Evolutionary conservation across 2,797 vertebrate genomes (phyloP).

Genomic region (Crenuchus spilurus): DNA sequence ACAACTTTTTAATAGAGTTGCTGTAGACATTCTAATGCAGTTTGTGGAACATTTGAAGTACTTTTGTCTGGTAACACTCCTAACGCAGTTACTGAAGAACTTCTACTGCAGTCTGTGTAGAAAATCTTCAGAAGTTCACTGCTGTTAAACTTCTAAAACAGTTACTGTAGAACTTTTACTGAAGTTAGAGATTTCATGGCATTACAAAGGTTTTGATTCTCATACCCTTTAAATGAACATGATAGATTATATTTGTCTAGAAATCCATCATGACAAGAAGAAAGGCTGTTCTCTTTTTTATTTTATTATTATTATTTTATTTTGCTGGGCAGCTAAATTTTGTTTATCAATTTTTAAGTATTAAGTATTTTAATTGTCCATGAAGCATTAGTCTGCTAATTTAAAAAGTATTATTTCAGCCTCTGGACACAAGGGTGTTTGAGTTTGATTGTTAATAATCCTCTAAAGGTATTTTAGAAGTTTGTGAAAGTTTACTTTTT

Average conservation of each 20-base stretch:
- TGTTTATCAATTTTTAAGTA: constrained; percentile 22
- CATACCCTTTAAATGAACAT: neutral
- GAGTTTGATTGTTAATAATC: neutral
- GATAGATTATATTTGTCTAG: neutral
- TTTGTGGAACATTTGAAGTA: too few species aligned
- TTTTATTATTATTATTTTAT: too few species aligned
- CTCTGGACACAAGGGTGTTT: constrained; percentile 7
- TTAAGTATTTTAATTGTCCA: neutral
- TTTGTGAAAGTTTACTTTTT: constrained; percentile 21
- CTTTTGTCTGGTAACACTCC: too few species aligned
- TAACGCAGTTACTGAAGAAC: neutral
- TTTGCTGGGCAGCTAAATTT: constrained; percentile 35
- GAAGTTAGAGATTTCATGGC: too few species aligned
- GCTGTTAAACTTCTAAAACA: too few species aligned
- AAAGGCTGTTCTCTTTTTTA: constrained; percentile 1
- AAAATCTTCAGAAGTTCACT: neutral
- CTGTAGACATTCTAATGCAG: too few species aligned
- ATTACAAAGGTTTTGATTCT: neutral
- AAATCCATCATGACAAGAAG: neutral
- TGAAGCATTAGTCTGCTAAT: constrained; percentile 9
- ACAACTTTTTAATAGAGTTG: too few species aligned
- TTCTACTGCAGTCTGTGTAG: neutral
- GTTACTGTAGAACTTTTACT: neutral
- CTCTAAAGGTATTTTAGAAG: neutral
- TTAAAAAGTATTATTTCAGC: constrained; percentile 8